Evolutionary conservation across 23 tunicate species (phyloP).

Genomic region (Halocynthia roretzi): DNA sequence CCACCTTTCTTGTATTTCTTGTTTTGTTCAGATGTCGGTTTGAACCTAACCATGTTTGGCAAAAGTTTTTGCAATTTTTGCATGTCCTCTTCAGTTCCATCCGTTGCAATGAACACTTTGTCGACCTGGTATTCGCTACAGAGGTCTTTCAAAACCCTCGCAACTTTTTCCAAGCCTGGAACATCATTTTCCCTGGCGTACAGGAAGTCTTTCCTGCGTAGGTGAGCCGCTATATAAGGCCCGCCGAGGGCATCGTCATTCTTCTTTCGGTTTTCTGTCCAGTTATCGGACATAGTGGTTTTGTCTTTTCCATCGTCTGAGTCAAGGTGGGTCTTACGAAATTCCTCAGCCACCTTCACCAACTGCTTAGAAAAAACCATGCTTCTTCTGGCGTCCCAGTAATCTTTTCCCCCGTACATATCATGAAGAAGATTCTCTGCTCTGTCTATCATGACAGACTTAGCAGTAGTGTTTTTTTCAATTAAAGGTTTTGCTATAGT

Average conservation of each 20-base stretch:
- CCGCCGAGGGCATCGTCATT: conserved; percentile 67
- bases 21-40: conserved; percentile 56
- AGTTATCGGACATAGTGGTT: conserved; percentile 62
- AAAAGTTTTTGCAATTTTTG: conserved; percentile 50
- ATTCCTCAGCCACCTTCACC: conserved; percentile 41
- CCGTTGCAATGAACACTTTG: conserved; percentile 93
- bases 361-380: conserved; percentile 78
- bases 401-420: conserved; percentile 78
- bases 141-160: conserved; percentile 36
- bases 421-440: conserved; percentile 93
- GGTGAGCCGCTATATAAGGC: conserved; percentile 93
- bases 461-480: conserved; percentile 91
- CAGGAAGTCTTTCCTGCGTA: conserved; percentile 89
- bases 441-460: conserved; percentile 83
- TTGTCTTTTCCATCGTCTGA: conserved; percentile 79
- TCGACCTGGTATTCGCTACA: conserved; percentile 57
- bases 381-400: conserved; percentile 89
- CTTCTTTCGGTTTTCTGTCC: conserved; percentile 54
- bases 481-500: conserved; percentile 60
- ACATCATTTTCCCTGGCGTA: conserved; percentile 67
- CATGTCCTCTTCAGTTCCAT: conserved; percentile 91
- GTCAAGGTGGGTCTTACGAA: conserved; percentile 47
- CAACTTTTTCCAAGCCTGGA: conserved; percentile 63
- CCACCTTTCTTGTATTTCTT: conserved; percentile 90
- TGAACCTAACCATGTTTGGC: conserved; percentile 70